phyloP scores from a whole-genome alignment of 2,797 vertebrate genomes.

The Synanceia verrucosa region DNA sequence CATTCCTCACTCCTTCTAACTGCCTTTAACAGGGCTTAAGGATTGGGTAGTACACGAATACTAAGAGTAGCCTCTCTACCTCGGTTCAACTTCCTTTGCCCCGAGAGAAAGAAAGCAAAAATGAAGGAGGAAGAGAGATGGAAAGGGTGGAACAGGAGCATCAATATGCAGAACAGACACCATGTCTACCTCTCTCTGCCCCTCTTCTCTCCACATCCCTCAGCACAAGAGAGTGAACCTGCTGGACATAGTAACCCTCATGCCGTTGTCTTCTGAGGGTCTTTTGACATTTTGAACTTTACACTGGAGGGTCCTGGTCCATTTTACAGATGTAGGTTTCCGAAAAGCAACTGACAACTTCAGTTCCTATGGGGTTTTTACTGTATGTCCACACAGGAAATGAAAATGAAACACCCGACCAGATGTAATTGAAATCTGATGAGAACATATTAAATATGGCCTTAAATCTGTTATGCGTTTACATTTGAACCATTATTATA shows the following conservation, averaged over 20 bases:
- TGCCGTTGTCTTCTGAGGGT: slow-evolving; percentile 59
- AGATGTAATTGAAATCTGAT: slow-evolving; percentile 19
- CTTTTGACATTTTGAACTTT: slow-evolving; percentile 55
- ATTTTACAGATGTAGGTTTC: slow-evolving; percentile 42
- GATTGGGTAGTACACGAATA: slow-evolving; percentile 28
- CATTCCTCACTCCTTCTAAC: slow-evolving; percentile 6
- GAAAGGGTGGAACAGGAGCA: slow-evolving; percentile 39
- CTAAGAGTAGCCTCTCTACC: slow-evolving; percentile 64
- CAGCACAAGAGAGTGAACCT: slow-evolving; percentile 55
- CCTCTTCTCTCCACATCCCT: slow-evolving; percentile 45
- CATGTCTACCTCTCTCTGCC: slow-evolving; percentile 63
- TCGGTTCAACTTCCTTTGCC: slow-evolving; percentile 40
- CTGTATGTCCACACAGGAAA: not conserved
- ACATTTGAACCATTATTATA: slow-evolving; percentile 13
- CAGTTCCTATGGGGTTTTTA: not conserved
- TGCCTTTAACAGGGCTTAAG: slow-evolving; percentile 17
- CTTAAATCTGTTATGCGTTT: slow-evolving; percentile 42
- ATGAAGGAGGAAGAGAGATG: slow-evolving; percentile 34
- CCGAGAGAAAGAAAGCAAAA: slow-evolving; percentile 41
- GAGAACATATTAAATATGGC: slow-evolving; percentile 37
- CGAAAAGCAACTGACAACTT: slow-evolving; percentile 36
- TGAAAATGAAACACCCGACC: slow-evolving; percentile 10
- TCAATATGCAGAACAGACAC: slow-evolving; percentile 41
- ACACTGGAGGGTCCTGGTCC: slow-evolving; percentile 71
- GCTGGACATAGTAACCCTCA: slow-evolving; percentile 38